Base-by-base conservation (phyloP, 1,140 invertebrate species). In the Aphaenogaster ashmeadi region DNA sequence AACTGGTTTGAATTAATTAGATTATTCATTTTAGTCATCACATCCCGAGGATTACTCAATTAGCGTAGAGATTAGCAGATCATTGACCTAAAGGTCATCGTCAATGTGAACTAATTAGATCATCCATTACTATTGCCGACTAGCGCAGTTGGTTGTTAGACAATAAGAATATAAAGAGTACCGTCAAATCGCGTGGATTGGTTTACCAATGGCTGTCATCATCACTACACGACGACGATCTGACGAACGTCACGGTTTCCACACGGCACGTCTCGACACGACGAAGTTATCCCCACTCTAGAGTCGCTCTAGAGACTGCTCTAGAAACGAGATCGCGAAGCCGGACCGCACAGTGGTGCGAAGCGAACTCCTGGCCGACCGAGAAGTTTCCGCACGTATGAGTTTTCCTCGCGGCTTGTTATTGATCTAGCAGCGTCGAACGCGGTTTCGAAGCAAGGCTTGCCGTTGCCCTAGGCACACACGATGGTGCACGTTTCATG, bases 341-440 rank as follows among this genome's bases (percentile, higher is more conserved):
- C 13, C 47, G 13, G 8, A 36, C 15, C 69, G 38, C 52, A 58
- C 27, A 2, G 27, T 27, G 52, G 21, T 41, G 21, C 47, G 13
- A 66, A 78, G 21, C 47, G 13, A 66, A 78, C 60, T 66, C 58
- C 27, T 74, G 56, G 84, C 88, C 90, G 89, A 92, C 88, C 81
- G 90, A 91, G 91, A 87, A 93, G 93, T 92, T 92, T 84, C 69
- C 41, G 78, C 64, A 36, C 64, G 80, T 74, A 69, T 44, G 69
- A 56, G 91, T 93, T 93, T 90, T 93, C 90, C 85, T 89, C 83
- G 91, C 87, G 83, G 75, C 85, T 89, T 91, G 89, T 94, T 94
- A 94, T 94, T 94, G 94, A 94, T 94, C 93, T 94, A 93, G 92
- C 92, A 91, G 93, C 87, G 72, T 83, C 74, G 44, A 85, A 75